Base-by-base conservation (phyloP, 2,888 invertebrate genomes). In the Acanthopleura granulata region DNA sequence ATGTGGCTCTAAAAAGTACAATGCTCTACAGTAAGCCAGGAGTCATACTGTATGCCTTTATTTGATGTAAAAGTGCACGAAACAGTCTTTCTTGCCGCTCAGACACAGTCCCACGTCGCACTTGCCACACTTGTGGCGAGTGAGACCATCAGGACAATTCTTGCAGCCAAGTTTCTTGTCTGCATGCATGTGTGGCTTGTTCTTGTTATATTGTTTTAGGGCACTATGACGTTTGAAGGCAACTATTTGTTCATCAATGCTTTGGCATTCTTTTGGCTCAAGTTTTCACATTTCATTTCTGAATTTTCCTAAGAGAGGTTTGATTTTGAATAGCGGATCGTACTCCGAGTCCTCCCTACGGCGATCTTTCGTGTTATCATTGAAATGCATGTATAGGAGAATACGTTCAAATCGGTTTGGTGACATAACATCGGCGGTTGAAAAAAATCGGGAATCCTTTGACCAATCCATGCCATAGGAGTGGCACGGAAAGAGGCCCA, bases 201-300 rank as follows among this genome's bases (percentile, higher is more conserved):
- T 74, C 18, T 80, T 79, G 40, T 74, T 79, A 73, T 80, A 80
- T 72, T 80, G 78, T 72, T 62, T 75, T 62, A 80, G 62, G 1
- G 27, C 25, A 61, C 51, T 75, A 70, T 69, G 70, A 0, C 78
- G 79, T 72, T 80, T 80, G 73, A 75, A 75, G 27, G 77, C 74
- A 16, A 80, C 74, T 6, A 80, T 77, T 75, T 75, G 76, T 72
- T 79, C 79, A 80, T 79, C 78, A 29, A 79, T 72, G 40, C 74
- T 62, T 51, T 75, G 71, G 25, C 72, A n/a, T 62, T 77, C 77
- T 18, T 72, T 73, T 25, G 72, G 49, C 27, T 27, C 27, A 74
- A 79, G 49, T 27, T 40, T 57, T 40, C 51, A 74, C 57, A 76
- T 80, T 27, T 72, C 75, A n/a, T 74, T 62, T 27, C 49, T 27